Base-by-base conservation (phyloP, 2,113 vertebrate genomes). In the Aegypius monachus region DNA sequence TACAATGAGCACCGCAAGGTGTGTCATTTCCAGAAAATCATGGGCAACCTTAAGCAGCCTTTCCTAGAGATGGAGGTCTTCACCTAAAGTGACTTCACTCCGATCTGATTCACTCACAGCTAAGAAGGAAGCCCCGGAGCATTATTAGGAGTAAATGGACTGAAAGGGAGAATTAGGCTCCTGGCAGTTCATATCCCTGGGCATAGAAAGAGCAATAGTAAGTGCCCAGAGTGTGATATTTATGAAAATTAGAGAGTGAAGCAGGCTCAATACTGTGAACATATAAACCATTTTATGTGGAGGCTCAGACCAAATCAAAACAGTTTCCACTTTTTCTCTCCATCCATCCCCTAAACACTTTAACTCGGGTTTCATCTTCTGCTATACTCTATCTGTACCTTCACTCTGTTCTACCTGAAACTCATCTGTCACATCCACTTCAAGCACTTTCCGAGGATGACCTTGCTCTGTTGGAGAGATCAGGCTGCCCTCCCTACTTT, bases 111-210 rank as follows among this genome's bases (percentile, higher is more conserved):
- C 70, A 4, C 52, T 20, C 22, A 3, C 38, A 32, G 52, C 61
- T 12, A 4, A 25, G 61, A 21, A 59, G 65, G 53, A 66, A 63
- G n/a, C 7, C 47, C 43, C 52, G 12, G 43, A 34, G 56, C 11
- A 1, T 16, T 7, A 15, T 8, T 0, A 11, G 71, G 79, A 29
- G 40, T 34, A 36, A 11, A 1, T 0, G 38, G 43, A 31, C 8
- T 10, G 2, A 61, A 72, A 70, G 25, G 11, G 17, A 71, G 52
- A 20, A 31, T 19, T 11, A 4, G 18, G 48, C 26, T 47, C 62
- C 75, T 43, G 67, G 40, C 29, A 67, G 12, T 2, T 47, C 66
- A 20, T 9, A 5, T 0, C 55, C 25, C 47, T 11, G 31, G 71
- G 72, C 40, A 40, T 1, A 45, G 48, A 6, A 13, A 72, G 20